A percentile compares a stretch with the other conserved stretches of the same genome.
These are phyloP conservation scores for Melinaea menophilus DNA, from an alignment of 2,888 invertebrate genomes.

Conservation along the genomic window DNA sequence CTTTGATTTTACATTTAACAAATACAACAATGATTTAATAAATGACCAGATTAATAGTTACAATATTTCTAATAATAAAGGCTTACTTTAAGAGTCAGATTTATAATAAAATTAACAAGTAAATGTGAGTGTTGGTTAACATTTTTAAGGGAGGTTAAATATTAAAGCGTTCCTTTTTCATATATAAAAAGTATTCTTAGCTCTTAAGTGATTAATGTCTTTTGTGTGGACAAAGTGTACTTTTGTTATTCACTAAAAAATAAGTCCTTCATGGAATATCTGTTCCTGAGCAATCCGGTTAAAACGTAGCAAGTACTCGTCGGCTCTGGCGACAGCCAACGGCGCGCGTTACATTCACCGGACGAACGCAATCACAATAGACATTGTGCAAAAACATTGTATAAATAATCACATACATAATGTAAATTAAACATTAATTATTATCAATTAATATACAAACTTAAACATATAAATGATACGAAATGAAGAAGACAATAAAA, in stretches of 20 bases:
- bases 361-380: slow-evolving; percentile 44
- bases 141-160: slow-evolving; percentile 70
- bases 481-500: slow-evolving; percentile 55
- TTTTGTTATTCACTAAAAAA: slow-evolving; percentile 61
- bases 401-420: slow-evolving; percentile 63
- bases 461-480: slow-evolving; percentile 48
- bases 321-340: slow-evolving; percentile 64
- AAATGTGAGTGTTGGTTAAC: slow-evolving; percentile 76
- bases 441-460: slow-evolving; percentile 37
- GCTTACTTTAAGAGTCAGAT: slow-evolving; percentile 70
- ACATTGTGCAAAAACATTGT: slow-evolving; percentile 56
- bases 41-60: slow-evolving; percentile 78
- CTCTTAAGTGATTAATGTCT: slow-evolving; percentile 68
- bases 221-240: slow-evolving; percentile 68
- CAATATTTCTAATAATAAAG: slow-evolving; percentile 68
- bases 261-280: slow-evolving; percentile 56
- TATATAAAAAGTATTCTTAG: slow-evolving; percentile 71
- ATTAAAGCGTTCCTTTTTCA: slow-evolving; percentile 68
- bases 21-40: slow-evolving; percentile 77
- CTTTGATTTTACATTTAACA: slow-evolving; percentile 69
- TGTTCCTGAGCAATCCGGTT: slow-evolving; percentile 48
- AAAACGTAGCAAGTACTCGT: slow-evolving; percentile 34
- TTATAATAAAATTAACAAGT: slow-evolving; percentile 73
- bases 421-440: slow-evolving; percentile 45
- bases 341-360: slow-evolving; percentile 16